Evolutionary conservation across 2,888 invertebrate species (phyloP).

Genomic region (Tipula unca): DNA sequence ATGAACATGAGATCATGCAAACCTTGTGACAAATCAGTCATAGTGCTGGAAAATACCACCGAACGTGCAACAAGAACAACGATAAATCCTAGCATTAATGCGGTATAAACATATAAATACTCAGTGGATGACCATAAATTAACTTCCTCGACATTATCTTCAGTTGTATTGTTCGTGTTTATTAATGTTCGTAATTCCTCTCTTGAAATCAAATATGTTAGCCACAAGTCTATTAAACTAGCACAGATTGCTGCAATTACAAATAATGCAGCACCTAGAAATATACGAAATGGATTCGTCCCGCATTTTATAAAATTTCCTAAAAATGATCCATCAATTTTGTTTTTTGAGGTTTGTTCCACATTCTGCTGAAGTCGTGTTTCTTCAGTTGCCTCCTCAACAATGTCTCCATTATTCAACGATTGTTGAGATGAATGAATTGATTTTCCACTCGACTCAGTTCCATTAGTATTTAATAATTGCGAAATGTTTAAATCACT

Average conservation of each 20-base stretch:
- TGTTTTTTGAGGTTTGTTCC: constrained; percentile 42
- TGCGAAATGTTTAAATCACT: constrained; percentile 46
- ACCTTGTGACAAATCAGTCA: constrained; percentile 44
- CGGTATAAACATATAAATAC: neutral
- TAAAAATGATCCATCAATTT: constrained; percentile 38
- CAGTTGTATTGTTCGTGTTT: neutral
- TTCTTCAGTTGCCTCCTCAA: constrained; percentile 9
- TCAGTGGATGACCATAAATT: neutral
- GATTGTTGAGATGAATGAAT: constrained; percentile 24
- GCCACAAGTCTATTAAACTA: neutral
- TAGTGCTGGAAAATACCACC: neutral
- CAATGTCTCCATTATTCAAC: neutral
- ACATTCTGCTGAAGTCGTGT: neutral
- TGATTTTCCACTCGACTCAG: constrained; percentile 31
- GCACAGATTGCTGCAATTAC: neutral
- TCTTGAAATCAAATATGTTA: neutral
- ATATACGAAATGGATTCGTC: neutral
- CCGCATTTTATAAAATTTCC: neutral
- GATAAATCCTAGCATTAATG: neutral
- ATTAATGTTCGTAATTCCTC: neutral
- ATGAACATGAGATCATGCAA: constrained; percentile 65
- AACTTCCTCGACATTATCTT: neutral
- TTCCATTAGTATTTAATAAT: constrained; percentile 36
- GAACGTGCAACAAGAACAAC: constrained; percentile 48
- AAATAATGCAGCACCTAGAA: neutral